These are phyloP conservation scores for Drosophila jambulina DNA, from an alignment of 1,140 invertebrate species.

Conservation along the genomic window DNA sequence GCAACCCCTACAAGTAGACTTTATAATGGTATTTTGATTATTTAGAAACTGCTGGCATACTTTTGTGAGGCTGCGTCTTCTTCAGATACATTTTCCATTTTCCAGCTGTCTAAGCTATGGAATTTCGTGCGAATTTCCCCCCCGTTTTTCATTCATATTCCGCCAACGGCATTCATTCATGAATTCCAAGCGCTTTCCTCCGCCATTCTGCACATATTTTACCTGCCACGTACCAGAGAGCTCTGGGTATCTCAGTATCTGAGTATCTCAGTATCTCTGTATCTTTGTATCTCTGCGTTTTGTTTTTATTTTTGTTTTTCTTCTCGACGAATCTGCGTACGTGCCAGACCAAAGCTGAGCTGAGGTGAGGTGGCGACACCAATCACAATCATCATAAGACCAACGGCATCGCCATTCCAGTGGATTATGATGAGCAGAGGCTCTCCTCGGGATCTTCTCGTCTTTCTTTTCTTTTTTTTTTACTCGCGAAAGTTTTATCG, in stretches of 20 bases:
- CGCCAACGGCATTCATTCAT: conserved; percentile 71
- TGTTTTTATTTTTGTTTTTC: conserved; percentile 6
- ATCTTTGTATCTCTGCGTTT: conserved; percentile 42
- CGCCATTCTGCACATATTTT: conserved; percentile 47
- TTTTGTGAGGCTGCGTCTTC: conserved; percentile 4
- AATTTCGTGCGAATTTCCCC: conserved; percentile 9
- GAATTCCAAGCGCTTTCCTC: conserved; percentile 60
- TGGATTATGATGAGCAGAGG: conserved; percentile 70
- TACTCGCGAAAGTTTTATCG: conserved; percentile 75
- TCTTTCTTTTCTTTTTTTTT: conserved; percentile 18
- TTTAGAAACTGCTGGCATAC: conserved; percentile 3
- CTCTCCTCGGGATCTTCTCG: conserved; percentile 42
- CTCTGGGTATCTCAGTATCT: conserved; percentile 19
- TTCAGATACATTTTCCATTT: conserved; percentile 9
- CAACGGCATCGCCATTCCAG: conserved; percentile 61
- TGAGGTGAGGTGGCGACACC: conserved; percentile 62
- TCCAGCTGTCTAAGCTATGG: neutral
- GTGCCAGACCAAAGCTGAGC: conserved; percentile 51
- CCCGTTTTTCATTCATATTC: conserved; percentile 26
- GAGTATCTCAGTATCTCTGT: conserved; percentile 17
- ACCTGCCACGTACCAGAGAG: conserved; percentile 66
- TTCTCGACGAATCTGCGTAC: conserved; percentile 48
- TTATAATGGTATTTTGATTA: neutral
- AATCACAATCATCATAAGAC: conserved; percentile 82
- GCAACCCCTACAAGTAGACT: conserved; percentile 18